Evolutionary conservation across 2,888 invertebrate genomes (phyloP), one percentile per base, ranked within the genome.

Genomic region (Subacronicta megacephala): DNA sequence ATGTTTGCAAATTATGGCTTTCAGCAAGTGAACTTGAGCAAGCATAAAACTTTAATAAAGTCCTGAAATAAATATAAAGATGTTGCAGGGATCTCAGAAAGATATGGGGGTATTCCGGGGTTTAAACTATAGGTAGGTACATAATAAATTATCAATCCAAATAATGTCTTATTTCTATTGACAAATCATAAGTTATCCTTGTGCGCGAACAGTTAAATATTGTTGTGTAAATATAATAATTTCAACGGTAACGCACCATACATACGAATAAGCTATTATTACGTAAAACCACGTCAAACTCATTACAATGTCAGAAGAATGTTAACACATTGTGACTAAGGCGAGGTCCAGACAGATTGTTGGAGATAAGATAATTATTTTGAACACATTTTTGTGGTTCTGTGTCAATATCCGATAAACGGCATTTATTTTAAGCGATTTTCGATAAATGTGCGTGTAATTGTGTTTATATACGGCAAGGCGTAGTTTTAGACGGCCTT

Each of bases 231-330:
- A 26, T 26, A 26, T 26, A 10, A 26, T 26, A 18, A 3, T 15
- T 36, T 17, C 17, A 23, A 6, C 41, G 16, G 9, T n/a, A 13
- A 13, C 15, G 15, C 23, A 13, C 9, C 29, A 29, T 31, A 31
- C 31, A n/a, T 31, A 31, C 4, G 9, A 16, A 26, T 17, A 44
- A 7, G 33, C 18, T 9, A 44, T 12, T 43, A 7, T 33, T 44
- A 33, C 33, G 33, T 44, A 33, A 44, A 38, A 38, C 38, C 17
- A 38, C 38, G 38, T 18, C 17, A n/a, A 44, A 18, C 33, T 44
- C 33, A 18, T 42, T 42, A 42, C 15, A 31, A 29, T 42, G 16
- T 29, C 10, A 42, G 16, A 17, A 16, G 42, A 12, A 16, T 10
- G 4, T 13, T 31, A 31, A 37, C 29, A 40, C 42, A 16, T 10